Percentiles rank a stretch among this genome's conserved stretches.
Conservation (phyloP, 2,113 vertebrate species). For the Lucifuga dentata region DNA sequence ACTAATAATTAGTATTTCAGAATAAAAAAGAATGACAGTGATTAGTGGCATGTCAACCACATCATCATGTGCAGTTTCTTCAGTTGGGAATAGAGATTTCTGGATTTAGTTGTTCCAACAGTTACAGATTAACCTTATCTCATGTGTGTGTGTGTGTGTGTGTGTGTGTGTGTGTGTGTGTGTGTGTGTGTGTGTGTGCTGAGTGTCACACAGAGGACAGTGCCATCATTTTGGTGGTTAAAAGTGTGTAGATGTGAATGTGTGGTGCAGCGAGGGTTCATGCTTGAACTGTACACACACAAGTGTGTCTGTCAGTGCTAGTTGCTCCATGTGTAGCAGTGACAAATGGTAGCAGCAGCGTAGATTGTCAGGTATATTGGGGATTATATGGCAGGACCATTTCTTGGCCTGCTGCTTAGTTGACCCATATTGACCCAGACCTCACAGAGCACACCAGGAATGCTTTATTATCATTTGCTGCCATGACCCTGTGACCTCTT, state of each 20-base stretch:
- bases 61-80: conserved; percentile 13
- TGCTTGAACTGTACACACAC: too few relatives aligned
- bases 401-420: conserved; percentile 29
- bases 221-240: conserved; percentile 6
- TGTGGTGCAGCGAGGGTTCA: conserved; percentile 4
- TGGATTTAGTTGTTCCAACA: conserved; percentile 30
- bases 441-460: conserved; percentile 29
- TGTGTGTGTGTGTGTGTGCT: not conserved
- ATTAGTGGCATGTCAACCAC: not conserved
- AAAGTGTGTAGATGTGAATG: conserved; percentile 21
- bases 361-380: conserved; percentile 40
- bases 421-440: conserved; percentile 53
- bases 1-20: too few relatives aligned
- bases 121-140: conserved; percentile 39
- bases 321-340: conserved; percentile 31
- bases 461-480: conserved; percentile 71
- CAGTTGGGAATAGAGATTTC: conserved; percentile 6
- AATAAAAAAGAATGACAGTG: not conserved
- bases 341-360: conserved; percentile 35
- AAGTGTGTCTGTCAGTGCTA: conserved; percentile 2
- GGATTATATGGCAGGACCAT: conserved; percentile 36
- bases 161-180: not conserved
- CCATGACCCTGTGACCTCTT: conserved; percentile 66
- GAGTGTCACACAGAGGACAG: conserved; percentile 31
- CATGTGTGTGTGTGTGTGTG: not conserved